phyloP scores from a whole-genome alignment of 64 coral and sea anemone species.

The Trachythela sp. region DNA sequence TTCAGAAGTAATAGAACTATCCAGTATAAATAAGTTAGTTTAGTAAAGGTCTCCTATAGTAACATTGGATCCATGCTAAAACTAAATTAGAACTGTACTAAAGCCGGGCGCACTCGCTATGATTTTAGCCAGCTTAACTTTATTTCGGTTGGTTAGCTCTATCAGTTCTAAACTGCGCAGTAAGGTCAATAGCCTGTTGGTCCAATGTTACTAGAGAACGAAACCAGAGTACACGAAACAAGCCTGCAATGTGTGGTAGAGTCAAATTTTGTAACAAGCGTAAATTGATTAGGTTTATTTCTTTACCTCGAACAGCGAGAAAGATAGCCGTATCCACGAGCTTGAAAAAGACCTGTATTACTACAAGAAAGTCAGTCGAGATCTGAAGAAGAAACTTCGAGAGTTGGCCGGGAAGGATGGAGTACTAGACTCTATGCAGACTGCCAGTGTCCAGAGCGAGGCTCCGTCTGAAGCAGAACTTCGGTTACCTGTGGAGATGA shows the following conservation, averaged over 20 bases:
- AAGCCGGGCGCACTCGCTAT: no score
- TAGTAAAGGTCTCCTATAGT: neutral
- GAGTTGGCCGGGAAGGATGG: slow-evolving; percentile 52
- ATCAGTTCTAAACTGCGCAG: no score
- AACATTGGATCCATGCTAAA: no score
- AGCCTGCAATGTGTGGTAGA: no score
- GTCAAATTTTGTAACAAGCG: no score
- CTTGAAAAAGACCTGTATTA: slow-evolving; percentile 95
- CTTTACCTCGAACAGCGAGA: slow-evolving; percentile 41
- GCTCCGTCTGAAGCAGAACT: slow-evolving; percentile 17
- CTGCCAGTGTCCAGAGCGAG: slow-evolving; percentile 48
- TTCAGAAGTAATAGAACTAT: no score
- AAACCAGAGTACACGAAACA: no score
- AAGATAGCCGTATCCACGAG: slow-evolving; percentile 55
- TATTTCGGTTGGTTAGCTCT: no score
- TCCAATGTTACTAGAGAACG: neutral
- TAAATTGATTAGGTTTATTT: neutral
- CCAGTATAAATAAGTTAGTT: no score
- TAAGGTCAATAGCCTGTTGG: no score
- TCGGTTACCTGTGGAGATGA: slow-evolving; percentile 22
- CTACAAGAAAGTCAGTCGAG: slow-evolving; percentile 94
- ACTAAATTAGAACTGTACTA: no score
- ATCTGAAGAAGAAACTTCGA: slow-evolving; percentile 87
- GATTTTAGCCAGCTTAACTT: no score
- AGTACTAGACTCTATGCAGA: slow-evolving; percentile 40